These are phyloP conservation scores for Sylvia borin DNA, from an alignment of 2,797 vertebrate species.

Conservation along the genomic window DNA sequence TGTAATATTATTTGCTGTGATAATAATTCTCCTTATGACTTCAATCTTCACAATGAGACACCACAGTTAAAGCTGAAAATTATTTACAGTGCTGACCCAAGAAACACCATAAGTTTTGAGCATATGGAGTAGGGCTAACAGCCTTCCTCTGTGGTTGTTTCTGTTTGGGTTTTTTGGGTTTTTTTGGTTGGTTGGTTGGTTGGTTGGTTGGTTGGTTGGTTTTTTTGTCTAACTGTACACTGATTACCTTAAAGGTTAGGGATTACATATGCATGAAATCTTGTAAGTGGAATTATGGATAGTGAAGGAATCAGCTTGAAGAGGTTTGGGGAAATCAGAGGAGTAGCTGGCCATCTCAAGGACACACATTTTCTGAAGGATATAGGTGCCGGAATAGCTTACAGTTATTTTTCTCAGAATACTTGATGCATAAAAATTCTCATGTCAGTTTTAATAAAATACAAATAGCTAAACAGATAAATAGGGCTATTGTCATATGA, in stretches of 20 bases:
- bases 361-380: slow-evolving; percentile 17
- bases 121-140: background rate
- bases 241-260: slow-evolving; percentile 38
- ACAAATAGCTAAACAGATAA: background rate
- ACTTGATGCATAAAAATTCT: slow-evolving; percentile 43
- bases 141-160: background rate
- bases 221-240: background rate
- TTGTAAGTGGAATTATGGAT: background rate
- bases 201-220: no score
- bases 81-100: background rate
- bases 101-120: slow-evolving; percentile 36
- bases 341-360: background rate
- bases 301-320: slow-evolving; percentile 38
- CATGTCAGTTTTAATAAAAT: background rate
- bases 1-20: slow-evolving; percentile 12
- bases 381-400: background rate
- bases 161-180: background rate
- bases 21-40: slow-evolving; percentile 42
- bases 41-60: slow-evolving; percentile 46
- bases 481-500: background rate
- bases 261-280: slow-evolving; percentile 50
- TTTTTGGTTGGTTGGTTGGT: background rate
- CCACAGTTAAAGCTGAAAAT: slow-evolving; percentile 51
- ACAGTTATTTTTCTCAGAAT: slow-evolving; percentile 52
- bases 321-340: slow-evolving; percentile 54